These are phyloP conservation scores for Coelopa pilipes DNA, from an alignment of 2,888 invertebrate genomes.

Conservation along the genomic window DNA sequence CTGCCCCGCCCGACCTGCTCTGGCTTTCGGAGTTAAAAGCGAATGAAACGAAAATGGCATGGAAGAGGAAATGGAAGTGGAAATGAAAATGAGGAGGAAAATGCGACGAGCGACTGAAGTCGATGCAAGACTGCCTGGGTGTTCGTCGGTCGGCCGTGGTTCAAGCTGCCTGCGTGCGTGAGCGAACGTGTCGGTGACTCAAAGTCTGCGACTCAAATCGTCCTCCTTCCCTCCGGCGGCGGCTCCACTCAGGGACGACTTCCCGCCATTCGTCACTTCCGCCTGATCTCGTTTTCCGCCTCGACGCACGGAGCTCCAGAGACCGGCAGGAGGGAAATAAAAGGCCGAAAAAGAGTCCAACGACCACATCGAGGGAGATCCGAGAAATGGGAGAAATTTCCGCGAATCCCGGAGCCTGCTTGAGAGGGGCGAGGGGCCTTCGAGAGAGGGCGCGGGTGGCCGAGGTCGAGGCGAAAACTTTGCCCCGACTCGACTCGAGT, in stretches of 20 bases:
- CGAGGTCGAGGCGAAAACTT: no score
- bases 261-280: constrained; percentile 2
- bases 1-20: no score
- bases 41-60: no score
- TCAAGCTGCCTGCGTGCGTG: constrained; percentile 2
- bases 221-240: not conserved
- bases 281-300: constrained; percentile 20
- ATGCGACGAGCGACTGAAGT: constrained; percentile 1
- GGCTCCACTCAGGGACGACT: not conserved
- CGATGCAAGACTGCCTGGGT: not conserved
- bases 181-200: constrained; percentile 7
- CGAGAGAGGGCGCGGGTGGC: no score
- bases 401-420: no score
- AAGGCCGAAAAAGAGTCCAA: not conserved
- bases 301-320: not conserved
- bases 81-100: not conserved
- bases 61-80: no score
- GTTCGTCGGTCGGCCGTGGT: not conserved
- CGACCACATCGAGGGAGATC: no score
- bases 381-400: no score
- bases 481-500: no score
- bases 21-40: no score
- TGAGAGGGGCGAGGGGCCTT: no score
- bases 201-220: not conserved
- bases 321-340: not conserved